Percentiles rank a stretch among this genome's conserved stretches.
Conservation (phyloP, 2,888 invertebrate species). For the Sesia apiformis region DNA sequence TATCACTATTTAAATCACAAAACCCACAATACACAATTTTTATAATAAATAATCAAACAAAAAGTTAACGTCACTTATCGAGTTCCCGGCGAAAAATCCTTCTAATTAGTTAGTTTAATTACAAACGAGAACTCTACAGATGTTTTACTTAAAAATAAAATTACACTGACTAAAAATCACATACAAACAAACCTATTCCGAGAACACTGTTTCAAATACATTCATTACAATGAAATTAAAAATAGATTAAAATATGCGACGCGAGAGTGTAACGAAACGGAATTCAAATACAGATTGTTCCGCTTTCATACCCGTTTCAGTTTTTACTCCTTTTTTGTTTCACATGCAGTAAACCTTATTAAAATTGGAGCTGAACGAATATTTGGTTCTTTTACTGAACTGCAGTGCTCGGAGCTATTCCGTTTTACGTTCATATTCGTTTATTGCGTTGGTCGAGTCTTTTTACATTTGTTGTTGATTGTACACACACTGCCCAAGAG, state of each 20-base stretch:
- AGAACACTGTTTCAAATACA: neutral
- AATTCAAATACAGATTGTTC: slow-evolving; percentile 6
- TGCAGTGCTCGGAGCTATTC: neutral
- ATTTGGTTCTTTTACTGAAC: slow-evolving; percentile 4
- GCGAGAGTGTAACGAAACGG: neutral
- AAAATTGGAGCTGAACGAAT: slow-evolving; percentile 3
- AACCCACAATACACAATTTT: no score
- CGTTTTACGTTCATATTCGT: slow-evolving; percentile 2
- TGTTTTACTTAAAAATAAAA: no score
- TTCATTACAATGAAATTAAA: neutral
- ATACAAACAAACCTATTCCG: no score
- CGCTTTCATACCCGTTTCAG: slow-evolving; percentile 4
- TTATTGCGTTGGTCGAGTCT: neutral
- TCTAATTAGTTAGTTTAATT: no score
- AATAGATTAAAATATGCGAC: neutral
- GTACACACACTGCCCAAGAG: no score
- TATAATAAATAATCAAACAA: no score
- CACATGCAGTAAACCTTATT: slow-evolving; percentile 7
- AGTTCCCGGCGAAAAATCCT: no score
- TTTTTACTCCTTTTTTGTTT: slow-evolving; percentile 5
- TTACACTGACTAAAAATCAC: no score
- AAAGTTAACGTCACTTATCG: no score
- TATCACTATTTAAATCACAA: no score
- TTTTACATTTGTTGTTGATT: neutral
- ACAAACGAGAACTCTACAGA: no score